Conservation (phyloP, 2,797 vertebrate genomes). For the Notolepis coatsorum region DNA sequence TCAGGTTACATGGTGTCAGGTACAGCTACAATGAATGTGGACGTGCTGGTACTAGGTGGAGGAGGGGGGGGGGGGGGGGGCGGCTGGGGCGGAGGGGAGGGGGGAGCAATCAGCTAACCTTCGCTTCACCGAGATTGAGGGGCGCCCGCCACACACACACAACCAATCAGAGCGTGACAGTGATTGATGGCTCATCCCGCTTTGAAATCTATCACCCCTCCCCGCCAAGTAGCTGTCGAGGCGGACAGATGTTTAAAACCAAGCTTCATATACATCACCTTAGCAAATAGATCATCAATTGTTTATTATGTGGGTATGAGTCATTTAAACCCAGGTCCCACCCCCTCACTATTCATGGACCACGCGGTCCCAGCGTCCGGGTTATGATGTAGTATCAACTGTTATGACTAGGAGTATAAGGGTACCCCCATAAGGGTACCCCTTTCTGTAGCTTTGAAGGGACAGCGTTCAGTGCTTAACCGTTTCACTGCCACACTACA, state of each 20-base stretch:
- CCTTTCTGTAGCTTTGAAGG: too few species aligned
- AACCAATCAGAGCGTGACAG: constrained; percentile 89
- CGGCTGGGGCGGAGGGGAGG: constrained; percentile 81
- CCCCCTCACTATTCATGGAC: constrained; percentile 37
- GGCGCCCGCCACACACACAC: constrained; percentile 90
- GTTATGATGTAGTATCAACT: too few species aligned
- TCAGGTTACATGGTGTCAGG: constrained; percentile 85
- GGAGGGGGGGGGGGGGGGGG: constrained; percentile 83
- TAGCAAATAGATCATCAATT: constrained; percentile 93
- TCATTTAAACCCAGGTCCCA: constrained; percentile 78
- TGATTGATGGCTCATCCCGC: constrained; percentile 89
- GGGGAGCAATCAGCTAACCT: constrained; percentile 91
- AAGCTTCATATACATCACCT: constrained; percentile 87
- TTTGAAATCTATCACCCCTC: constrained; percentile 93
- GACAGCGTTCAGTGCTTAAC: too few species aligned
- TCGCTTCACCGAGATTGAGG: constrained; percentile 90
- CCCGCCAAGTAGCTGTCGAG: constrained; percentile 85
- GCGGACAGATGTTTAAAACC: constrained; percentile 85
- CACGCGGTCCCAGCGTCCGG: constrained; percentile 23
- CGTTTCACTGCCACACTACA: too few species aligned
- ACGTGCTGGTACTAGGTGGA: too few species aligned
- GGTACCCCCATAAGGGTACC: too few species aligned
- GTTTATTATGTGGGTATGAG: constrained; percentile 80
- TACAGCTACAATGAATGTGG: constrained; percentile 84
- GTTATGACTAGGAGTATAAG: too few species aligned